A percentile compares a stretch with the other conserved stretches of the same genome.
phyloP scores from a whole-genome alignment of 2,888 invertebrate genomes.

The Acrobasis suavella region DNA sequence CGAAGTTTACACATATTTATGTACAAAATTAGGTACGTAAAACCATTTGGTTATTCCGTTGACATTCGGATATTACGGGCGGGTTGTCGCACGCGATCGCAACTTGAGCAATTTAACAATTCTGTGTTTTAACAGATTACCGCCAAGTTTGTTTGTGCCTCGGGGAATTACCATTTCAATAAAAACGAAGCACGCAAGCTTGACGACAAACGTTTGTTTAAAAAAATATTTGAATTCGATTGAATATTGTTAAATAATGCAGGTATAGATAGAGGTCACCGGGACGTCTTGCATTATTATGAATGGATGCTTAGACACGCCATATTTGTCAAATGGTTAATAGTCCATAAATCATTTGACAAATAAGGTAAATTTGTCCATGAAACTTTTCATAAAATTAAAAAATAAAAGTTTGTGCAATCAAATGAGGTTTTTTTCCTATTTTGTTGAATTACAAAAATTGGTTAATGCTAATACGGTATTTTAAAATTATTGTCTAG shows the following conservation, averaged over 20 bases:
- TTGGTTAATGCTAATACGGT: no score
- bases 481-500: no score
- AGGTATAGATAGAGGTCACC: conserved; percentile 52
- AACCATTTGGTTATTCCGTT: conserved; percentile 10
- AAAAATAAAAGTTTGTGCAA: no score
- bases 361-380: no score
- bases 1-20: conserved; percentile 13
- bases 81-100: conserved; percentile 31
- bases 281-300: neutral
- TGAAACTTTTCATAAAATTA: no score
- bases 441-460: no score
- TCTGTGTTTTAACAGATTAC: conserved; percentile 48
- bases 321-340: no score
- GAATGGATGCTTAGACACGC: neutral
- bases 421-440: no score
- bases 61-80: conserved; percentile 5
- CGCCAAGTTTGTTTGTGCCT: conserved; percentile 33
- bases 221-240: conserved; percentile 63
- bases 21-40: conserved; percentile 4
- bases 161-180: conserved; percentile 46
- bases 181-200: conserved; percentile 46
- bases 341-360: no score
- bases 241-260: conserved; percentile 51
- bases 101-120: conserved; percentile 31
- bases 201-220: conserved; percentile 41